Base-by-base conservation (phyloP, 2,888 invertebrate species). In the Melikaiella ostensackeni region DNA sequence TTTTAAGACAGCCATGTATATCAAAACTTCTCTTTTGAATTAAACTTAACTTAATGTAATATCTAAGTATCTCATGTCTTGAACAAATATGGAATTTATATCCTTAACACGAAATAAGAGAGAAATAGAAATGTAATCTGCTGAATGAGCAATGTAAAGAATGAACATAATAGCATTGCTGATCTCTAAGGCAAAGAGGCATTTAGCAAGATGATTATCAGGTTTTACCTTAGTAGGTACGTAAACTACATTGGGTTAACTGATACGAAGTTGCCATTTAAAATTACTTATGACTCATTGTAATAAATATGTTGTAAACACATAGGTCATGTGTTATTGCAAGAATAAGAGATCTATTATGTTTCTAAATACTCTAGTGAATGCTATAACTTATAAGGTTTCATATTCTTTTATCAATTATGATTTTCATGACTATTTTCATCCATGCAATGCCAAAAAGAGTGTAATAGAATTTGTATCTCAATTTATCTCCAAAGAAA, bases 171-270 rank as follows among this genome's bases (percentile, higher is more conserved):
- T 24, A 42, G 64, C 64, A 42, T 42, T 42, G 7, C 13, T 24
- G 64, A 64, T 24, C 38, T 64, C 42, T 21, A 13, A 64, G 38
- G 64, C 24, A 64, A 27, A 38, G 27, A 42, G n/a, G 42, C 42
- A 64, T 64, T 42, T 64, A 64, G 24, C 38, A 11, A 64, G 64
- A 64, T 64, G 64, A 64, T 64, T 64, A 64, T 42, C 64, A 64
- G 24, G 38, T 38, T 64, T 42, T 42, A 38, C 42, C 64, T 64
- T 64, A 38, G 27, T 64, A 42, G 38, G 42, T 64, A 24, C 64
- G 64, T 64, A 64, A 64, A 27, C 24, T 64, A 42, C 21, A 64
- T 64, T 64, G 42, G 35, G 24, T 35, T 64, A 42, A 64, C 42
- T 16, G 42, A 64, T 42, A 42, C 42, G 19, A 42, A 64, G 64